A percentile compares a stretch with the other conserved stretches of the same genome.
These are phyloP conservation scores for Amitus sp. DNA, from an alignment of 2,888 invertebrate species.

Conservation along the genomic window DNA sequence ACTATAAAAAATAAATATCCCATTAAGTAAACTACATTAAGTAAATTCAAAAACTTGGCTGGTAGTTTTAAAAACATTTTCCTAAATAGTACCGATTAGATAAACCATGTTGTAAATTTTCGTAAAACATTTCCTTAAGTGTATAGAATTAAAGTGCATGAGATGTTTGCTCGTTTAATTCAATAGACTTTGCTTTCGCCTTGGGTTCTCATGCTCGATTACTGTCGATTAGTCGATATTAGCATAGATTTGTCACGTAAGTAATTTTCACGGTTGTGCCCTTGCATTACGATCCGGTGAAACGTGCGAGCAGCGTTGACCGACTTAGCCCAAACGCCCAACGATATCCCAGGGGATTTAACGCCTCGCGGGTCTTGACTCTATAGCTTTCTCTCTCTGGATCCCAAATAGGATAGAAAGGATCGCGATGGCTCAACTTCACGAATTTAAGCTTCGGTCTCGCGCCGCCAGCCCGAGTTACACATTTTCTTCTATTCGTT, in stretches of 20 bases:
- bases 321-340: conserved; percentile 53
- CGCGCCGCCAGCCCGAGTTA: background rate
- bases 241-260: conserved; percentile 49
- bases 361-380: conserved; percentile 56
- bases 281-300: conserved; percentile 48
- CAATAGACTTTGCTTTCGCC: background rate
- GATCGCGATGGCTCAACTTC: conserved; percentile 48
- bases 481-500: too few species aligned
- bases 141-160: too few species aligned
- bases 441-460: conserved; percentile 47
- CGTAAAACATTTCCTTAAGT: too few species aligned
- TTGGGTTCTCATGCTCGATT: conserved; percentile 39
- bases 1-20: too few species aligned
- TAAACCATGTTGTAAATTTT: too few species aligned
- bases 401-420: conserved; percentile 53
- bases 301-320: conserved; percentile 49
- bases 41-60: too few species aligned
- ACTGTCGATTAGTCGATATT: conserved; percentile 47
- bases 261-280: conserved; percentile 47
- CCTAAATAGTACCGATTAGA: too few species aligned
- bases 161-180: conserved; percentile 12
- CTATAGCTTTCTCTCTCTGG: conserved; percentile 26
- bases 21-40: too few species aligned
- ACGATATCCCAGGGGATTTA: conserved; percentile 58
- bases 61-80: too few species aligned